These are phyloP conservation scores for Boleophthalmus pectinirostris DNA, from an alignment of 2,113 vertebrate species.

Conservation along the genomic window DNA sequence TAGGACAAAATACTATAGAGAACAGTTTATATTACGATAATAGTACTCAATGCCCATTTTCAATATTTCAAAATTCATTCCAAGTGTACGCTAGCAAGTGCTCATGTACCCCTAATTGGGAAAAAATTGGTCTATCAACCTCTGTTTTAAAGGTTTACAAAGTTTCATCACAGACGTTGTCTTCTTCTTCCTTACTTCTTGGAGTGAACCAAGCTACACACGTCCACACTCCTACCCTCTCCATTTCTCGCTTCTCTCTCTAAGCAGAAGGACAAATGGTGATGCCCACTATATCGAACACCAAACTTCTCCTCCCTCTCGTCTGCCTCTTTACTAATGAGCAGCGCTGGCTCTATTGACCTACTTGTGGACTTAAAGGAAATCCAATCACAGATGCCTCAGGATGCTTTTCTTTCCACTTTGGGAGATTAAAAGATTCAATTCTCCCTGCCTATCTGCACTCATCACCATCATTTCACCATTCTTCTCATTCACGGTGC, in stretches of 20 bases:
- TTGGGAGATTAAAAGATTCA: conserved; percentile 81
- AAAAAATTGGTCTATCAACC: not conserved
- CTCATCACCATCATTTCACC: conserved; percentile 70
- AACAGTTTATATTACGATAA: no score
- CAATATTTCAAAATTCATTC: no score
- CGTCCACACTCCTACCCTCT: conserved; percentile 2
- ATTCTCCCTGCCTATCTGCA: conserved; percentile 71
- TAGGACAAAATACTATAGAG: no score
- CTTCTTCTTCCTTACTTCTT: not conserved
- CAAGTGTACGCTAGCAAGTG: no score
- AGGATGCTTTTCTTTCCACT: conserved; percentile 73
- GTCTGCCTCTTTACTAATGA: conserved; percentile 70
- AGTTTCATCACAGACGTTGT: not conserved
- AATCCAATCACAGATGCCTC: conserved; percentile 80
- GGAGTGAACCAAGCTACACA: conserved; percentile 38
- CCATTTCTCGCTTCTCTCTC: conserved; percentile 14
- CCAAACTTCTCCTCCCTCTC: conserved; percentile 47
- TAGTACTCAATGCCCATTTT: no score
- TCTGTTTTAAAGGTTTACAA: no score
- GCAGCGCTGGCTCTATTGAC: conserved; percentile 73
- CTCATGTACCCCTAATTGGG: no score
- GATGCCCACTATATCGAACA: conserved; percentile 60
- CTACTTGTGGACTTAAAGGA: conserved; percentile 75
- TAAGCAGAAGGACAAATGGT: conserved; percentile 56
- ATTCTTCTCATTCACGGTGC: conserved; percentile 47